Evolutionary conservation across 2,797 vertebrate genomes (phyloP).

Genomic region (Austrolebias charrua): DNA sequence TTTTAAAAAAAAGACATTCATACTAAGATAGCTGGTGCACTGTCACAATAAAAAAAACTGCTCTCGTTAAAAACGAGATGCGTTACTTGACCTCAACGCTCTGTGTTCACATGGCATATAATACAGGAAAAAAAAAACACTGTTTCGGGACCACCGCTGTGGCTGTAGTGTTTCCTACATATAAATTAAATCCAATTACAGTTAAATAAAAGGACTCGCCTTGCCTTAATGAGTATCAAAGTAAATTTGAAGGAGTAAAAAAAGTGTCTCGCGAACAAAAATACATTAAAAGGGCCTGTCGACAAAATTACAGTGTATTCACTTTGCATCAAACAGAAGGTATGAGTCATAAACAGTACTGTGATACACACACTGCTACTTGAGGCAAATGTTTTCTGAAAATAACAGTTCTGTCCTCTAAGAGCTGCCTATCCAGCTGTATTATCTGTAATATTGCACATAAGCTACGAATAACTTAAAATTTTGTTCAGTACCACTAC

Average conservation of each 20-base stretch:
- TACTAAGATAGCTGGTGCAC: conserved; percentile 20
- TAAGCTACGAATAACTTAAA: conserved; percentile 38
- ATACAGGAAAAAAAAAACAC: conserved; percentile 39
- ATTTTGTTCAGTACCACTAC: conserved; percentile 33
- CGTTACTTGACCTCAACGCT: conserved; percentile 30
- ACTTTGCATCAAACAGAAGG: conserved; percentile 49
- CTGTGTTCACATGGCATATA: conserved; percentile 29
- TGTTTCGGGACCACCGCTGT: conserved; percentile 26
- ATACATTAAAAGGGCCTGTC: conserved; percentile 62
- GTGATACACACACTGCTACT: conserved; percentile 34
- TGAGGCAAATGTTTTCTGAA: conserved; percentile 43
- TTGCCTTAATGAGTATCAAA: conserved; percentile 41
- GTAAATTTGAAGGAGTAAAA: conserved; percentile 41
- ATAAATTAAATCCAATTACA: conserved; percentile 41
- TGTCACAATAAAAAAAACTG: conserved; percentile 24
- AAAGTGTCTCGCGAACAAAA: conserved; percentile 67
- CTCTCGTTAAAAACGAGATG: conserved; percentile 53
- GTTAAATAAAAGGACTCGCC: conserved; percentile 49
- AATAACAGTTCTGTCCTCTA: conserved; percentile 29
- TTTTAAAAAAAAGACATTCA: conserved; percentile 38
- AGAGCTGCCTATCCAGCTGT: conserved; percentile 37
- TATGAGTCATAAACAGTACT: conserved; percentile 36
- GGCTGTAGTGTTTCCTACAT: conserved; percentile 42
- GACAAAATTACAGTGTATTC: conserved; percentile 70
- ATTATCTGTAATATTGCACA: conserved; percentile 75